Evolutionary conservation across 1,140 invertebrate species (phyloP), one percentile per base, ranked within the genome.

Genomic region (Heliothis subflexa): DNA sequence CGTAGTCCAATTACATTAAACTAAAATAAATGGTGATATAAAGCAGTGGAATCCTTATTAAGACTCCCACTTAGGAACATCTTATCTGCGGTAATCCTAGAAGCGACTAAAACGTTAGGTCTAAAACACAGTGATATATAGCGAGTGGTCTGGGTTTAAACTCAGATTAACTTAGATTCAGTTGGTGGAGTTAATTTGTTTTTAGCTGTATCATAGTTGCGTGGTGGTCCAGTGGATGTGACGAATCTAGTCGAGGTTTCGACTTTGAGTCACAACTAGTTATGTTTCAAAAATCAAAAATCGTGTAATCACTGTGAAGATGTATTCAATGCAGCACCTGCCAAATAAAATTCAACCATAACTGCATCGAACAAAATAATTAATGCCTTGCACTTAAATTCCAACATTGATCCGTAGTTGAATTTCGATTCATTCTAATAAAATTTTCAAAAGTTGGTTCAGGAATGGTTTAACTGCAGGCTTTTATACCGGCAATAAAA

Each of bases 31-130:
- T 21, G 47, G 55, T 64, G 59, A 64, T 52, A 75, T 75, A 75
- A 78, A 81, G 78, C 70, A 74, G 59, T n/a, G 40, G 52, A 68
- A 71, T 77, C 68, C 74, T 77, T 76, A 81, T 78, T 81, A 81
- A 81, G 78, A 78, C 72, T 68, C 62, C 54, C 68, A 78, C 59
- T 82, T 78, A 80, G 71, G 70, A 76, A 74, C 75, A 78, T 78
- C 74, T 82, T 82, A 82, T 82, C 78, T 80, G 74, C 78, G 76
- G 71, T 82, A 82, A 82, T 82, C 78, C 81, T 54, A 62, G 49
- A 57, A 72, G 71, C 64, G 59, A 55, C 68, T 76, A 78, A 78
- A 80, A 82, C 74, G 81, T 75, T 82, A 82, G 81, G 81, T 82
- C 81, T 82, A 75, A 82, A 82, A 78, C 79, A 55, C 75, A 68